Percentiles rank a stretch among this genome's conserved stretches.
Evolutionary conservation across 2,888 invertebrate genomes (phyloP).

Genomic region (Aphidius colemani): DNA sequence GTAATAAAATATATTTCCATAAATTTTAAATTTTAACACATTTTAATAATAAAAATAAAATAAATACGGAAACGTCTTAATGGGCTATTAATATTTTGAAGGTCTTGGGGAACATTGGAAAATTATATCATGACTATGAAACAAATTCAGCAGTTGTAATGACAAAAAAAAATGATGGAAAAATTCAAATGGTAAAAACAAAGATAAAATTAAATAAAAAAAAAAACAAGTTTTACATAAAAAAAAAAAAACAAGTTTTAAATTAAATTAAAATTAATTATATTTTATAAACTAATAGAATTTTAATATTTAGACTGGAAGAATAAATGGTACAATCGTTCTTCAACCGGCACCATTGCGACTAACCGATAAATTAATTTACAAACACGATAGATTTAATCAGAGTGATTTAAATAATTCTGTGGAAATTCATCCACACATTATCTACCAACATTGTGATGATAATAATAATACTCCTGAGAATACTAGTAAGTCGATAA

Average conservation of each 20-base stretch:
- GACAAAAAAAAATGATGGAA: not conserved
- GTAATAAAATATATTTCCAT: conserved; percentile 32
- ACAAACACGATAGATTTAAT: conserved; percentile 33
- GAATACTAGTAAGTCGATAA: conserved; percentile 11
- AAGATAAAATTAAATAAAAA: no score
- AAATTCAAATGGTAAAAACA: not conserved
- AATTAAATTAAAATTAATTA: no score
- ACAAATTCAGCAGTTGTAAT: conserved; percentile 19
- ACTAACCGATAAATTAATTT: conserved; percentile 38
- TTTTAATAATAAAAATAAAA: no score
- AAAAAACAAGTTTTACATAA: no score
- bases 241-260: not conserved
- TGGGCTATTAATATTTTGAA: conserved; percentile 1
- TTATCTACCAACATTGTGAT: conserved; percentile 38
- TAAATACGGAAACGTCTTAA: no score
- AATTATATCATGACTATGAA: conserved; percentile 18
- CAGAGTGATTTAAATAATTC: conserved; percentile 24
- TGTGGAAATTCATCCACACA: conserved; percentile 40
- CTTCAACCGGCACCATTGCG: not conserved
- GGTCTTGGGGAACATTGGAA: conserved; percentile 8
- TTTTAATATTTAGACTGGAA: no score
- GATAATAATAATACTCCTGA: conserved; percentile 13
- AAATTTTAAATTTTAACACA: not conserved
- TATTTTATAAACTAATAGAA: no score
- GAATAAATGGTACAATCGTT: no score